Evolutionary conservation across 2,888 invertebrate species (phyloP), one percentile per base, ranked within the genome.

Genomic region (Mesochorus sp.): DNA sequence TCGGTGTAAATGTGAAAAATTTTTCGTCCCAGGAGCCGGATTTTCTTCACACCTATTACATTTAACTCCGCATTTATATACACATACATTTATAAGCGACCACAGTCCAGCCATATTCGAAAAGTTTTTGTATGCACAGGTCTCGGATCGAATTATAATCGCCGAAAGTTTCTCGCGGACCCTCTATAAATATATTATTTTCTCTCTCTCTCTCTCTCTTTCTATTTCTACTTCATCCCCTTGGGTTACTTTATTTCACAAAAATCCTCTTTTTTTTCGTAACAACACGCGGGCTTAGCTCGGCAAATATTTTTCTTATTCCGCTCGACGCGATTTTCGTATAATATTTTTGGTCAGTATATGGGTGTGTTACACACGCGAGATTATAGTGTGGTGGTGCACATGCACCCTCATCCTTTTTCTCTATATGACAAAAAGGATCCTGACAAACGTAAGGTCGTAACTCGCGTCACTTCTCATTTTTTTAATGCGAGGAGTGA

Each of bases 181-280:
- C 55, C 71, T 57, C 49, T 77, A 80, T 82, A 79, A 75, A 74
- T 76, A 67, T 77, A 81, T 79, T 79, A 67, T 53, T 76, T 68
- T 66, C 47, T 79, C 26, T 67, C 53, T 62, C 34, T 51, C n/a
- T 44, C 51, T 68, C 68, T 76, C 73, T 57, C 59, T 39, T 68
- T 24, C 61, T 17, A 12, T n/a, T n/a, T n/a, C n/a, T n/a, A n/a
- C 21, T 39, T 57, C 64, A 17, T 59, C 55, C 10, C 8, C 42
- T 39, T 10, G 24, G 5, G 26, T 37, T 28, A 72, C 67, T 44
- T 68, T 62, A 67, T 57, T 61, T 62, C 14, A 5, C 14, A 24
- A 62, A 62, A 73, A 77, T 67, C 64, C 62, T 47, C 73, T 68
- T 77, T 49, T 31, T 57, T 24, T 24, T 10, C 19, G 19, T 10